phyloP scores from a whole-genome alignment of 2,888 invertebrate species.

The Cerastoderma edule region DNA sequence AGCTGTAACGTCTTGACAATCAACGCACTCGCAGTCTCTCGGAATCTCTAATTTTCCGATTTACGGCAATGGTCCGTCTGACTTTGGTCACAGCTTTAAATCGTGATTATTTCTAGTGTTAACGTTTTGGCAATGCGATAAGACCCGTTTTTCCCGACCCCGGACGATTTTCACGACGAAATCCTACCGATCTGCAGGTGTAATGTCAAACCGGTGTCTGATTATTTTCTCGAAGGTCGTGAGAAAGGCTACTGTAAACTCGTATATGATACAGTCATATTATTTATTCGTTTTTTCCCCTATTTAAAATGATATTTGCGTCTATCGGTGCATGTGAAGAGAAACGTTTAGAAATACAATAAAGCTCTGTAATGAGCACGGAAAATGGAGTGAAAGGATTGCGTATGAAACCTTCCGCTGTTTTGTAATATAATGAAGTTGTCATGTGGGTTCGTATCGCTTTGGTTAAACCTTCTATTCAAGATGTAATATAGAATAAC shows the following conservation, averaged over 20 bases:
- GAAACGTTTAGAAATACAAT: slow-evolving; percentile 25
- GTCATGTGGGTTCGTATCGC: neutral
- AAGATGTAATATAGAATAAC: no score
- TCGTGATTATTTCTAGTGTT: no score
- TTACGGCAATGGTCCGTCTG: no score
- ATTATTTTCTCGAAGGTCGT: slow-evolving; percentile 35
- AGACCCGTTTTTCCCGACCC: no score
- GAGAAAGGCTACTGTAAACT: slow-evolving; percentile 44
- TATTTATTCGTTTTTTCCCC: slow-evolving; percentile 44
- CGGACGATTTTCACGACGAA: slow-evolving; percentile 25
- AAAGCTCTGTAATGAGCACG: slow-evolving; percentile 8
- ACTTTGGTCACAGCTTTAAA: no score
- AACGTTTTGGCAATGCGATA: no score
- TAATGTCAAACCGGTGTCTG: slow-evolving; percentile 27
- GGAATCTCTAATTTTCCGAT: no score
- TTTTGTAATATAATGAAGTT: slow-evolving; percentile 16
- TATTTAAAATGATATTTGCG: slow-evolving; percentile 46
- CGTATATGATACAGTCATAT: slow-evolving; percentile 50
- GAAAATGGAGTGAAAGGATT: slow-evolving; percentile 5
- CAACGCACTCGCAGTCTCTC: no score
- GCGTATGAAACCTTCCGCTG: slow-evolving; percentile 3
- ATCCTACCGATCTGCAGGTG: slow-evolving; percentile 27
- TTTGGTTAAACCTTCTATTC: no score
- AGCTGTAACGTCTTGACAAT: no score
- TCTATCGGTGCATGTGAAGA: slow-evolving; percentile 38